Conservation (phyloP, 2,113 vertebrate species). For the Petaurus breviceps region DNA sequence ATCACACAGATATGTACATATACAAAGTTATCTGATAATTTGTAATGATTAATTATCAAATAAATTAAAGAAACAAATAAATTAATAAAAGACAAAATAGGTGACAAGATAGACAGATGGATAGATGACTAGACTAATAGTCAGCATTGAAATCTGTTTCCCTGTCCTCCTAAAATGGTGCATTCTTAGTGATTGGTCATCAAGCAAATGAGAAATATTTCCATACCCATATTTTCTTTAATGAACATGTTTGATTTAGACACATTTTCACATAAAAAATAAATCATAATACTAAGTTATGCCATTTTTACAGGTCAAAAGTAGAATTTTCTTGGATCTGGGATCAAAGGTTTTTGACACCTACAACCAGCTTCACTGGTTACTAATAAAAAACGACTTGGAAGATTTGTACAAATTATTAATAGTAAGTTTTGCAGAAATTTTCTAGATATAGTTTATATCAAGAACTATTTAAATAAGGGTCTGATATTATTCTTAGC, state of each 20-base stretch:
- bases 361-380: neutral
- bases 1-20: neutral
- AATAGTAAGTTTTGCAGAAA: neutral
- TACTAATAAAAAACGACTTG: neutral
- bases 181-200: neutral
- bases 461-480: neutral
- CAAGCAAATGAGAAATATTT: neutral
- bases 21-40: neutral
- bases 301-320: neutral
- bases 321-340: neutral
- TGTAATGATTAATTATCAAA: neutral
- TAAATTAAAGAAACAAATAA: neutral
- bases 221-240: neutral
- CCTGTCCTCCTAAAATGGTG: neutral
- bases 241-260: neutral
- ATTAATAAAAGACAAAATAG: neutral
- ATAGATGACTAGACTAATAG: neutral
- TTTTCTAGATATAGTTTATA: too few species aligned
- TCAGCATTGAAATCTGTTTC: neutral
- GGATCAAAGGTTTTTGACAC: neutral
- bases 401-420: neutral
- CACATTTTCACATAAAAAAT: too few species aligned
- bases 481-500: neutral
- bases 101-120: neutral
- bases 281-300: neutral